A percentile compares a stretch with the other conserved stretches of the same genome.
Conservation (phyloP, 2,113 vertebrate species). For the Planiliza haematocheilus region DNA sequence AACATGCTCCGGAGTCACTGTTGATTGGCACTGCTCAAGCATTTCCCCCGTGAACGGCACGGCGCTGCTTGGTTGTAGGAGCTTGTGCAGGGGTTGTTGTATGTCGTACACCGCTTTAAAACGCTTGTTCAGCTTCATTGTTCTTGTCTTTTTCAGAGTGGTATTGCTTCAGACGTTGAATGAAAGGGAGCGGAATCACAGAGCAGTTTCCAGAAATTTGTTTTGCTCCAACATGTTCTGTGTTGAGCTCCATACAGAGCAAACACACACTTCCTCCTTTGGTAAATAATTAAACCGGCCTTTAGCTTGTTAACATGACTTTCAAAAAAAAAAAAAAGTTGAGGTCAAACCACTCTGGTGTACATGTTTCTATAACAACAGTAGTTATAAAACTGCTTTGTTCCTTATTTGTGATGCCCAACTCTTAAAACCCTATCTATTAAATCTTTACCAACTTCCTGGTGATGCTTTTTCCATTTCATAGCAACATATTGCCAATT, state of each 20-base stretch:
- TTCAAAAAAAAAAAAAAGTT: slow-evolving; percentile 39
- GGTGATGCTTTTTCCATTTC: slow-evolving; percentile 1
- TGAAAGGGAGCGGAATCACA: slow-evolving; percentile 2
- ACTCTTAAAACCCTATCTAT: background rate
- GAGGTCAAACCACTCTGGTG: slow-evolving; percentile 24
- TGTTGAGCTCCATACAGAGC: slow-evolving; percentile 32
- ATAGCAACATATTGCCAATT: slow-evolving; percentile 3
- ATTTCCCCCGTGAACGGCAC: slow-evolving; percentile 44
- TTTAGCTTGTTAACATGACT: slow-evolving; percentile 47
- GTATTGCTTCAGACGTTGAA: slow-evolving; percentile 11
- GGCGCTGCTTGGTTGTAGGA: slow-evolving; percentile 51
- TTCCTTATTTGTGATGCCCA: background rate
- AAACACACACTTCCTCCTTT: slow-evolving; percentile 59
- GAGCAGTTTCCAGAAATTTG: slow-evolving; percentile 19
- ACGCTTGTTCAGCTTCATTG: slow-evolving; percentile 31
- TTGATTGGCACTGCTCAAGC: slow-evolving; percentile 63
- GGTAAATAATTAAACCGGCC: slow-evolving; percentile 60
- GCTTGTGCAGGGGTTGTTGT: slow-evolving; percentile 41
- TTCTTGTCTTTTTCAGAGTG: slow-evolving; percentile 35
- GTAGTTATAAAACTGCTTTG: slow-evolving; percentile 13
- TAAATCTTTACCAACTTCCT: slow-evolving; percentile 3
- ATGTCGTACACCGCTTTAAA: slow-evolving; percentile 36
- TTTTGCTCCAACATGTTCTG: slow-evolving; percentile 8
- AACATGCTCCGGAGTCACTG: slow-evolving; percentile 65
- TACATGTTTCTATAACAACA: slow-evolving; percentile 21